Evolutionary conservation across 2,113 vertebrate species (phyloP).

Genomic region (Cervus canadensis): DNA sequence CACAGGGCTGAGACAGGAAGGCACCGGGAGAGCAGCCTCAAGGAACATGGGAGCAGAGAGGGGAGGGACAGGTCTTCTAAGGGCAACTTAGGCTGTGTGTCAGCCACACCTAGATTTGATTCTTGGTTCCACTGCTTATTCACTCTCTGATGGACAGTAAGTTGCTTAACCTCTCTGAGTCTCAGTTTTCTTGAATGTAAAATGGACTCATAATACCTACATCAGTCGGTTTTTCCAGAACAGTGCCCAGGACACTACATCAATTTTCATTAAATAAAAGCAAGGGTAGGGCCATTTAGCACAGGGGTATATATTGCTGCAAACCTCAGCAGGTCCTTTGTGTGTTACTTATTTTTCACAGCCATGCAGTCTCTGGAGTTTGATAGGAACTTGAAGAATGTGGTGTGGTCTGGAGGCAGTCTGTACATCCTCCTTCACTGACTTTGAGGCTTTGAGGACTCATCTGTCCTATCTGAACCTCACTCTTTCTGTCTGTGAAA

Average conservation of each 20-base stretch:
- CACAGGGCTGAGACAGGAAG: too few species aligned
- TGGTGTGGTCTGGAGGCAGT: neutral
- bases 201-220: neutral
- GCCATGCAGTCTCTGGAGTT: neutral
- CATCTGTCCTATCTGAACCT: neutral
- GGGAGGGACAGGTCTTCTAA: neutral
- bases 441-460: neutral
- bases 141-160: neutral
- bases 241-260: neutral
- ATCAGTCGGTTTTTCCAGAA: neutral
- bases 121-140: neutral
- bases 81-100: neutral
- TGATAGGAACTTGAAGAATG: neutral
- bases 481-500: neutral
- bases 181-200: neutral
- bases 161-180: neutral
- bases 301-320: neutral
- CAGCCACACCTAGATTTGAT: neutral
- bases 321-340: neutral
- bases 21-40: neutral
- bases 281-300: neutral
- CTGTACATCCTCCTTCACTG: neutral
- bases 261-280: neutral
- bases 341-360: fast-evolving
- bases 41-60: neutral